Evolutionary conservation across 2,113 vertebrate species (phyloP).

Genomic region (Emydocephalus ijimae): DNA sequence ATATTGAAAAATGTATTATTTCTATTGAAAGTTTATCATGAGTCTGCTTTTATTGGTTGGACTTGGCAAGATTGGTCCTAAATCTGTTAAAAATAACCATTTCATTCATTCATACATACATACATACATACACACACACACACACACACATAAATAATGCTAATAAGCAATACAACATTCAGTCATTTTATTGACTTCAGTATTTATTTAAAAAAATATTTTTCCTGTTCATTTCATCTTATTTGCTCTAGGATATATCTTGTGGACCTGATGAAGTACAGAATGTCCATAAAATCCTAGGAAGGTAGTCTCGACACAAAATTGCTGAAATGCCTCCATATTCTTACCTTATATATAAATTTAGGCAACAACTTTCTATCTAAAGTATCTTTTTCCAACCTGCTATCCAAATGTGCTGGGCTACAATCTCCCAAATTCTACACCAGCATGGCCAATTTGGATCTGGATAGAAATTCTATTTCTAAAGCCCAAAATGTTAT

Average conservation of each 20-base stretch:
- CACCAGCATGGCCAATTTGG: background rate
- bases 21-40: background rate
- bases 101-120: too few relatives aligned
- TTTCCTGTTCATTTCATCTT: background rate
- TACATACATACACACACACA: too few relatives aligned
- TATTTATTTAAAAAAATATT: background rate
- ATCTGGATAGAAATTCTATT: background rate
- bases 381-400: background rate
- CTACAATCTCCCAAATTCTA: background rate
- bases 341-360: background rate
- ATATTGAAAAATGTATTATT: fast-evolving
- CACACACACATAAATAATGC: too few relatives aligned
- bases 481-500: background rate
- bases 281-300: background rate
- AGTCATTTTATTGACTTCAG: background rate
- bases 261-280: background rate
- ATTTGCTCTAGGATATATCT: background rate
- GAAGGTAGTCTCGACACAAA: background rate
- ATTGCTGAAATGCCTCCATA: background rate
- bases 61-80: background rate
- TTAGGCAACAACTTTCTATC: background rate
- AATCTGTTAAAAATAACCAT: background rate
- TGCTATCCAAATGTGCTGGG: background rate
- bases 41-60: background rate
- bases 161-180: background rate